phyloP scores from a whole-genome alignment of 2,888 invertebrate genomes.

The Sinhomidia bicolor region DNA sequence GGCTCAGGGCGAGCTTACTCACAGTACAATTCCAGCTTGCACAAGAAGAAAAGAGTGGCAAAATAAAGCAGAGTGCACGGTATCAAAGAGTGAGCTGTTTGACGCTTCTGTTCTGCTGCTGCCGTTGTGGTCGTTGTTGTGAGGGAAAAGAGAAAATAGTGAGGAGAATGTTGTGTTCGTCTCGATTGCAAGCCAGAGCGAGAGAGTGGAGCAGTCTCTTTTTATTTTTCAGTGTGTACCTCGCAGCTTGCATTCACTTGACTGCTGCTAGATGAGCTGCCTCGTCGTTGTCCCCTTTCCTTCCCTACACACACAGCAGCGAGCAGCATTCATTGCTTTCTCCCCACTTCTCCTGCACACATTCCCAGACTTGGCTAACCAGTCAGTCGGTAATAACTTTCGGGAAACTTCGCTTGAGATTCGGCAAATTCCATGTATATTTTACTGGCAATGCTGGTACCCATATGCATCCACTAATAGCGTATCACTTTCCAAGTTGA shows the following conservation, averaged over 20 bases:
- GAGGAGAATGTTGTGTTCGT: not conserved
- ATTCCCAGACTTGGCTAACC: not conserved
- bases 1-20: not conserved
- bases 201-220: not conserved
- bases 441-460: conserved; percentile 1
- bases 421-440: conserved; percentile 18
- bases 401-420: not conserved
- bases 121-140: not conserved
- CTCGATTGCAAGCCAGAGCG: not conserved
- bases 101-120: no score
- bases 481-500: not conserved
- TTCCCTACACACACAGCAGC: not conserved
- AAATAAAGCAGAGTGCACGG: no score
- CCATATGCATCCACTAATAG: not conserved
- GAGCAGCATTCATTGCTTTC: not conserved
- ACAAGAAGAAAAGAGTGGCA: no score
- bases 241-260: not conserved
- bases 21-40: not conserved
- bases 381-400: conserved; percentile 44
- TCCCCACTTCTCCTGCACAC: not conserved
- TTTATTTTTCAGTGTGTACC: not conserved
- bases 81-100: not conserved
- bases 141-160: not conserved
- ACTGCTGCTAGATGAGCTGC: not conserved
- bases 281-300: not conserved